A percentile compares a stretch with the other conserved stretches of the same genome.
Evolutionary conservation across 2,113 vertebrate genomes (phyloP).

Genomic region (Lagopus leucura): DNA sequence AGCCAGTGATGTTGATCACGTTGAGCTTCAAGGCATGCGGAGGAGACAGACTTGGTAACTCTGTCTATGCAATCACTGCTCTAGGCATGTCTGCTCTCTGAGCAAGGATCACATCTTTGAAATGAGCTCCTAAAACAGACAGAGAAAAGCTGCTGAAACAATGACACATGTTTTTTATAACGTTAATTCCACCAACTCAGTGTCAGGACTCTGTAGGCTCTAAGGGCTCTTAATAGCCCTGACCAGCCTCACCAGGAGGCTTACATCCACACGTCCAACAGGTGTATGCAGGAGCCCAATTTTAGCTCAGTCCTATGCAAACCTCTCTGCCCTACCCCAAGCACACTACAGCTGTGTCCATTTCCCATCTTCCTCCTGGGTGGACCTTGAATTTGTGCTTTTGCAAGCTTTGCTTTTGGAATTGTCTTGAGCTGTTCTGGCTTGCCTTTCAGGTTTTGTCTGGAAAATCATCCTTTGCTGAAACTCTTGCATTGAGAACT

Average conservation of each 20-base stretch:
- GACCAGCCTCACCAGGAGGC: not conserved
- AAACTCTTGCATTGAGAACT: not conserved
- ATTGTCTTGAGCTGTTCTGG: not conserved
- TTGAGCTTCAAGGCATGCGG: not conserved
- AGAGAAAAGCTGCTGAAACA: not conserved
- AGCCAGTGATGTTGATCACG: not conserved
- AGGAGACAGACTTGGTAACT: not conserved
- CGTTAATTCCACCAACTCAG: not conserved
- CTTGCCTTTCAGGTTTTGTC: not conserved
- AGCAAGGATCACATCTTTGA: not conserved
- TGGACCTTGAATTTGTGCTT: not conserved
- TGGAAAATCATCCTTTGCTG: not conserved
- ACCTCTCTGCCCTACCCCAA: fast-evolving
- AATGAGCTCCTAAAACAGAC: not conserved
- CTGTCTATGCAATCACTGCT: not conserved
- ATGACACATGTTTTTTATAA: not conserved
- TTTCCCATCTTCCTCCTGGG: not conserved
- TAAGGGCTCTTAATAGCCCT: not conserved
- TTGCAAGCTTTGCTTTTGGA: not conserved
- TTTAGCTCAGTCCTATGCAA: not conserved
- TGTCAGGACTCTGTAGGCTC: not conserved
- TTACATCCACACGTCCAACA: not conserved
- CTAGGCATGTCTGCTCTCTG: not conserved
- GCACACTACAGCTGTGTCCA: fast-evolving
- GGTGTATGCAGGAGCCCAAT: too few relatives aligned